Percentiles rank a stretch among this genome's conserved stretches.
Evolutionary conservation across 1,140 invertebrate species (phyloP).

Genomic region (Pentalonia nigronervosa): DNA sequence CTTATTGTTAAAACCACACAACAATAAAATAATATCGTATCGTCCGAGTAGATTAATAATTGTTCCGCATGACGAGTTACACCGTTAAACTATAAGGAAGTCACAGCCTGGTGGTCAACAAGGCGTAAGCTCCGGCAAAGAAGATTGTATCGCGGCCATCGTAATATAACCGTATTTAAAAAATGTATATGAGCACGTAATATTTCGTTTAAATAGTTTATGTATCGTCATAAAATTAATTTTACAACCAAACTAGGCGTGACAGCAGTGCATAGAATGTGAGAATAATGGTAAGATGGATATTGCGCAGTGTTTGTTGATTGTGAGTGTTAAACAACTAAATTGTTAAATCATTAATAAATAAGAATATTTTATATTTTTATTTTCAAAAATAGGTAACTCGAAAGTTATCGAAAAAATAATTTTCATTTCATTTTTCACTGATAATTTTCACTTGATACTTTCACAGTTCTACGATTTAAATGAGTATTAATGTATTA

Average conservation of each 20-base stretch:
- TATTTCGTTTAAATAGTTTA: background rate
- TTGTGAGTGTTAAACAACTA: background rate
- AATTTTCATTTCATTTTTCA: background rate
- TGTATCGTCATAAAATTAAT: background rate
- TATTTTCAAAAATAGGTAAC: background rate
- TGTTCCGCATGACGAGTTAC: background rate
- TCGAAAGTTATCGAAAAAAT: background rate
- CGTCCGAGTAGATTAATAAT: background rate
- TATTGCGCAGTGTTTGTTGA: background rate
- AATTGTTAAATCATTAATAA: background rate
- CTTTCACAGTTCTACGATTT: background rate
- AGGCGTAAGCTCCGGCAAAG: background rate
- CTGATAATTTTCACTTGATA: background rate
- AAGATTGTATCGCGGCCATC: background rate
- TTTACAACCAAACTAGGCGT: background rate
- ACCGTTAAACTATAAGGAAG: background rate
- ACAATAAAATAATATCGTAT: background rate
- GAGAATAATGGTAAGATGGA: background rate
- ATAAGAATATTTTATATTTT: background rate
- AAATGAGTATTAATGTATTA: background rate
- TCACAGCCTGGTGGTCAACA: background rate
- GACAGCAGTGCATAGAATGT: background rate
- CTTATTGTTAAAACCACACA: background rate
- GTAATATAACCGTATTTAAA: background rate
- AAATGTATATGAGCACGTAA: background rate